Evolutionary conservation across 2,113 vertebrate species (phyloP), one percentile per base, ranked within the genome.

Genomic region (Dermatemys mawii): DNA sequence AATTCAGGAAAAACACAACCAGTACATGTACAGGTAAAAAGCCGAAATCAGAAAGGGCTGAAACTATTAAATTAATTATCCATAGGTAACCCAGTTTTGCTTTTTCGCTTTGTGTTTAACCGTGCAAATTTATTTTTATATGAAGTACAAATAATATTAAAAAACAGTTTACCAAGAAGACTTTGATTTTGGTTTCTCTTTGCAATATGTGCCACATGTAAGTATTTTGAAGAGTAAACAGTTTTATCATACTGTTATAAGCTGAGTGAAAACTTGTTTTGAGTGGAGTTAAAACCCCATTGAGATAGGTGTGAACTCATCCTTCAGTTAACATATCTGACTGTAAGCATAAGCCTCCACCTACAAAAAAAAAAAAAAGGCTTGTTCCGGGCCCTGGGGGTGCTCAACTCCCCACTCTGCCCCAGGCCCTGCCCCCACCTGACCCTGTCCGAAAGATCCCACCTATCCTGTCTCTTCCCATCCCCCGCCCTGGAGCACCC

Each of bases 151-250:
- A 83, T 83, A 78, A 11, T 76, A 48, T 91, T 83, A n/a, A n/a
- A 21, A 96, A 93, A 73, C 24, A 91, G 21, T 92, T 53, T 48
- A 70, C 91, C 24, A 91, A 78, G 78, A 88, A 16, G 46, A 84
- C 83, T 6, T 85, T 55, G 67, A 41, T 41, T 73, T 78, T 79
- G 9, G 86, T 96, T 94, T 88, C 11, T 90, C 21, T 55, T 21
- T 87, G 78, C 60, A 93, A 50, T 89, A 70, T 53, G 70, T 46
- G 84, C 41, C 70, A 84, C 44, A 19, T 81, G 84, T 95, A 41
- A 38, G 11, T 1, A 2, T 83, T 81, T 44, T 0, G 0, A 48
- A 26, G 92, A 70, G 12, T 60, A n/a, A 57, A 87, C 3, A 57
- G 3, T 90, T 90, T 87, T 21, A 32, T 89, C 32, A 63, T 63